phyloP scores from a whole-genome alignment of 2,888 invertebrate genomes.

The Noctua janthe region DNA sequence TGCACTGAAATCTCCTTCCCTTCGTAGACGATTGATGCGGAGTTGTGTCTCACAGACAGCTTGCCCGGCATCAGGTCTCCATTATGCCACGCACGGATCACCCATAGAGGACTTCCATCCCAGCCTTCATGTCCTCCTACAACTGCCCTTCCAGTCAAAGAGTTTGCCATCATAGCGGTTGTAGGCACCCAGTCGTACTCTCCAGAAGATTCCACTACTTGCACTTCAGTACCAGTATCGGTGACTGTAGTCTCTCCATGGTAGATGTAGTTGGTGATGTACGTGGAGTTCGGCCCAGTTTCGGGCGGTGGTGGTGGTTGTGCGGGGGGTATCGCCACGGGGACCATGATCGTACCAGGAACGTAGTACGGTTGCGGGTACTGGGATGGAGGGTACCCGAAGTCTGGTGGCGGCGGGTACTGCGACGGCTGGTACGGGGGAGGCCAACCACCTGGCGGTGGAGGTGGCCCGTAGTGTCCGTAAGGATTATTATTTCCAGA shows the following conservation, averaged over 20 bases:
- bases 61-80: constrained; percentile 88
- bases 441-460: constrained; percentile 57
- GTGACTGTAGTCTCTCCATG: constrained; percentile 78
- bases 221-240: constrained; percentile 70
- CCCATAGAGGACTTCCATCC: constrained; percentile 88
- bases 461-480: constrained; percentile 75
- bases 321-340: constrained; percentile 74
- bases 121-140: constrained; percentile 88
- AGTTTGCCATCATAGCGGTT: constrained; percentile 80
- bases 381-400: constrained; percentile 67
- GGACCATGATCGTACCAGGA: constrained; percentile 84
- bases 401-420: constrained; percentile 68
- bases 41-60: constrained; percentile 84
- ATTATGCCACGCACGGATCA: constrained; percentile 86
- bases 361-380: constrained; percentile 80
- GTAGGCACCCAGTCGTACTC: constrained; percentile 86
- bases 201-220: constrained; percentile 82
- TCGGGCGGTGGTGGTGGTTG: constrained; percentile 58
- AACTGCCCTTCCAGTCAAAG: constrained; percentile 83
- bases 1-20: constrained; percentile 86
- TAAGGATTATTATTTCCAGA: constrained; percentile 60
- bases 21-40: constrained; percentile 82
- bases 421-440: constrained; percentile 39
- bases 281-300: constrained; percentile 72
- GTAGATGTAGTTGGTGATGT: constrained; percentile 87